Evolutionary conservation across 2,113 vertebrate genomes (phyloP).

Genomic region (Macrotis lagotis): DNA sequence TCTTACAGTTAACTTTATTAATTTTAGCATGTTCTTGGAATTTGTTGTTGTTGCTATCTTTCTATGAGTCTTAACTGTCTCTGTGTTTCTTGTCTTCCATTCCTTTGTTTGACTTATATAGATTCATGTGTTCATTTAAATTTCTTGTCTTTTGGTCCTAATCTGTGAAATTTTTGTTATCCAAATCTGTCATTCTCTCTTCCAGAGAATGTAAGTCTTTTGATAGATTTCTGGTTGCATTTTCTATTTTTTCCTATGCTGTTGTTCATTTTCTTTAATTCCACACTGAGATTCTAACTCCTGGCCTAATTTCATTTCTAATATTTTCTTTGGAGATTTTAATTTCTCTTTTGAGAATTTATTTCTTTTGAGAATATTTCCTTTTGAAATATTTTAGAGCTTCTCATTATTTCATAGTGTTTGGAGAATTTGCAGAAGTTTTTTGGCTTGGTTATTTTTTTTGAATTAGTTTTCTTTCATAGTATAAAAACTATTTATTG

Average conservation of each 20-base stretch:
- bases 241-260: background rate
- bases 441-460: background rate
- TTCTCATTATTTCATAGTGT: background rate
- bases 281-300: background rate
- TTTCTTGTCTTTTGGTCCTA: background rate
- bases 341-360: background rate
- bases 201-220: background rate
- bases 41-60: no score
- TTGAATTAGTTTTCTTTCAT: background rate
- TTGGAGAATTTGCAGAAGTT: background rate
- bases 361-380: background rate
- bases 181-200: background rate
- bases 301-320: background rate
- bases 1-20: background rate
- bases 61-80: background rate
- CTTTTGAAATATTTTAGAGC: background rate
- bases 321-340: background rate
- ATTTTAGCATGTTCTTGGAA: no score
- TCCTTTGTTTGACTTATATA: background rate
- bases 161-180: background rate
- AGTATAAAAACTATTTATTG: background rate
- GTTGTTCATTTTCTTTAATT: background rate
- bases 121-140: background rate
- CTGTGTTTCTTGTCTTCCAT: background rate
- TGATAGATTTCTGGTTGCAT: background rate